Conservation (phyloP, 2,888 invertebrate genomes). For the Lasius platythorax region DNA sequence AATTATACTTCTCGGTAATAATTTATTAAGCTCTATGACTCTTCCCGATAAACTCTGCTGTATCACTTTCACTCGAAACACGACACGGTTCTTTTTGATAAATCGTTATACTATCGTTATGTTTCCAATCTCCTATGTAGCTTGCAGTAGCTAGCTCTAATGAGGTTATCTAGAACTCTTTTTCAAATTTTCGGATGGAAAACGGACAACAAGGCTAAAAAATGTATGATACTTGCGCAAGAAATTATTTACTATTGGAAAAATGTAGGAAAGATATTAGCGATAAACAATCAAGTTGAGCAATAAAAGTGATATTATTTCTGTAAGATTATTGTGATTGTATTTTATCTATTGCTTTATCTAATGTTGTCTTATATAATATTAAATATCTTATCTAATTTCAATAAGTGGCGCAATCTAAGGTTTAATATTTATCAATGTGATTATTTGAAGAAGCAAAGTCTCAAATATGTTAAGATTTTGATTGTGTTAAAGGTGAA, state of each 20-base stretch:
- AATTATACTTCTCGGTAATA: constrained; percentile 11
- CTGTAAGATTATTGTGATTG: background rate
- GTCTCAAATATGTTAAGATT: background rate
- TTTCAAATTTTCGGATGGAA: background rate
- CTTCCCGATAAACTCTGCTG: background rate
- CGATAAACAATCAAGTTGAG: background rate
- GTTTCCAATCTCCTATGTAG: background rate
- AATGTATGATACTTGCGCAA: background rate
- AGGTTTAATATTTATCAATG: background rate
- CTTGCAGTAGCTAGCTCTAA: background rate
- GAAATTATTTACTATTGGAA: background rate
- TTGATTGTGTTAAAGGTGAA: background rate
- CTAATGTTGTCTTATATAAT: constrained; percentile 20
- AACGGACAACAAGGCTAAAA: background rate
- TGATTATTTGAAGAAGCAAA: background rate
- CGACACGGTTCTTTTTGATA: background rate
- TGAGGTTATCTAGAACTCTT: background rate
- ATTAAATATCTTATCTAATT: constrained; percentile 20
- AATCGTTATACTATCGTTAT: background rate
- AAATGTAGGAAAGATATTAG: background rate
- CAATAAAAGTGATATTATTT: constrained; percentile 10
- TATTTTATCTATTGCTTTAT: constrained; percentile 28
- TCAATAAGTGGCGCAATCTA: background rate
- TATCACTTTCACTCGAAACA: constrained; percentile 12
- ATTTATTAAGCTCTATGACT: background rate